Percentiles rank a stretch among this genome's conserved stretches.
Evolutionary conservation across 2,888 invertebrate genomes (phyloP).

Genomic region (Hirtodrosophila trivittata): DNA sequence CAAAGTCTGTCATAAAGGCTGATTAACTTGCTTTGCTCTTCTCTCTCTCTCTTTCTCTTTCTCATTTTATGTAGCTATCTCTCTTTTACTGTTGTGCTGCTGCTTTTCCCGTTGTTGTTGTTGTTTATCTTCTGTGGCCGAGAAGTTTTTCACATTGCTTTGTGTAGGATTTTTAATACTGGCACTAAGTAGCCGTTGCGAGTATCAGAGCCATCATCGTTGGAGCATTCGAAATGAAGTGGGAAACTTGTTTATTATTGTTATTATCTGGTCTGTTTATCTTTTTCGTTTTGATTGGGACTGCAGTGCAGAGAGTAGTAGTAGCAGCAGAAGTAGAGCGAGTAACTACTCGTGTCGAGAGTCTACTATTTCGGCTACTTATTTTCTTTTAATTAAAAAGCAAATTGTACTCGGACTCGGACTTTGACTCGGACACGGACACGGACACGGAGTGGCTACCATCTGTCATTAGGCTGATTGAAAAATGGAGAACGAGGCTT

Average conservation of each 20-base stretch:
- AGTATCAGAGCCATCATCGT: slow-evolving; percentile 47
- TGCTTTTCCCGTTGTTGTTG: slow-evolving; percentile 26
- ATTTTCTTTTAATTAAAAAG: slow-evolving; percentile 77
- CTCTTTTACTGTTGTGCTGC: slow-evolving; percentile 1
- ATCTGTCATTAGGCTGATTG: slow-evolving; percentile 72
- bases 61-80: background rate
- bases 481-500: slow-evolving; percentile 56
- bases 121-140: slow-evolving; percentile 55
- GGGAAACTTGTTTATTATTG: slow-evolving; percentile 76
- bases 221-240: slow-evolving; percentile 72
- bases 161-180: slow-evolving; percentile 69
- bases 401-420: slow-evolving; percentile 59
- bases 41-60: background rate
- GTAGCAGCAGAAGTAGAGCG: background rate
- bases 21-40: slow-evolving; percentile 55
- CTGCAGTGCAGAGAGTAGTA: slow-evolving; percentile 33
- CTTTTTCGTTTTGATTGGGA: slow-evolving; percentile 34
- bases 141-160: slow-evolving; percentile 44
- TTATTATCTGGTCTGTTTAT: slow-evolving; percentile 69
- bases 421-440: background rate
- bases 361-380: slow-evolving; percentile 47
- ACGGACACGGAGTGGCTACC: background rate
- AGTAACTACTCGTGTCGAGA: slow-evolving; percentile 29
- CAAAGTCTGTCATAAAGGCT: slow-evolving; percentile 66
- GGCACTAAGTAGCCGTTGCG: slow-evolving; percentile 62